A percentile compares a stretch with the other conserved stretches of the same genome.
Evolutionary conservation across 2,113 vertebrate genomes (phyloP).

Genomic region (Rafetus swinhoei): DNA sequence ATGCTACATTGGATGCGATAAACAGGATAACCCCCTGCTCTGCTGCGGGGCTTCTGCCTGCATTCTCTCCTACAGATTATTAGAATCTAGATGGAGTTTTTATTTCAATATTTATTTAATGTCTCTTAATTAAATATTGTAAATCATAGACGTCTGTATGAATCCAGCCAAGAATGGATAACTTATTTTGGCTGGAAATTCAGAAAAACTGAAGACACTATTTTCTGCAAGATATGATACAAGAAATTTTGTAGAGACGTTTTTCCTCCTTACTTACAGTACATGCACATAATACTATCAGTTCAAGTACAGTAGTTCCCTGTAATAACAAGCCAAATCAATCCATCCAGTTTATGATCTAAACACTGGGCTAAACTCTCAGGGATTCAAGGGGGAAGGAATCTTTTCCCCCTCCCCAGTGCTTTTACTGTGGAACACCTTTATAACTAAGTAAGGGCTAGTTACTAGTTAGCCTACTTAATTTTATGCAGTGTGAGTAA

Average conservation of each 20-base stretch:
- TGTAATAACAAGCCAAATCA: neutral
- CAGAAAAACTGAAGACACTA: rapidly evolving
- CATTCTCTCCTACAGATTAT: too few relatives aligned
- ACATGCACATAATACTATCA: neutral
- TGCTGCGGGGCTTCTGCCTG: too few relatives aligned
- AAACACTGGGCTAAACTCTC: neutral
- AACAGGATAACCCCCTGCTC: too few relatives aligned
- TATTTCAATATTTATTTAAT: neutral
- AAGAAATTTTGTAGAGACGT: neutral
- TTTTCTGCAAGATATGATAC: neutral
- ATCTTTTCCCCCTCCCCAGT: neutral
- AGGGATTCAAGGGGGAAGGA: neutral
- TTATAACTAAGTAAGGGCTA: neutral
- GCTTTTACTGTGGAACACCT: neutral
- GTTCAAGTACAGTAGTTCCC: neutral
- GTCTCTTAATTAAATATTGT: neutral
- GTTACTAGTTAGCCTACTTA: neutral
- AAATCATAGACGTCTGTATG: neutral
- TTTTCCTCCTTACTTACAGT: neutral
- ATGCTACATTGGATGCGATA: too few relatives aligned
- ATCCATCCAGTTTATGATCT: neutral
- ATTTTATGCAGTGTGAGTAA: neutral
- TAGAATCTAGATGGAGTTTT: too few relatives aligned
- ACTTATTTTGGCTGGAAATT: neutral
- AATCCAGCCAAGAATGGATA: neutral